Evolutionary conservation across 2,113 vertebrate genomes (phyloP).

Genomic region (Scomber colias): DNA sequence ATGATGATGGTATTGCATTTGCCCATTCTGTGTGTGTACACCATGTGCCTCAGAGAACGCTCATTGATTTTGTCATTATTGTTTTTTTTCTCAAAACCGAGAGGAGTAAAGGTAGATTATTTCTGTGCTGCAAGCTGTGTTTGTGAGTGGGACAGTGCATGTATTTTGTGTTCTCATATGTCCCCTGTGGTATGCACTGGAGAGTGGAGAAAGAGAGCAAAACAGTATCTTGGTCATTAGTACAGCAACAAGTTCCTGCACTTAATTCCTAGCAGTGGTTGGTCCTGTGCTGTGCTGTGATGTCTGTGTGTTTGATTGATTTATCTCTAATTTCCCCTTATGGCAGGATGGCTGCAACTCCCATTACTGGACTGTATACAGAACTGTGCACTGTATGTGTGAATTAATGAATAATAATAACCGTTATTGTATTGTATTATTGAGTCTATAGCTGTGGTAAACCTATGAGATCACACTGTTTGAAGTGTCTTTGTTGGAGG

Average conservation of each 20-base stretch:
- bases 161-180: conserved; percentile 25
- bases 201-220: conserved; percentile 13
- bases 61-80: conserved; percentile 22
- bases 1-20: not conserved
- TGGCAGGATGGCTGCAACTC: not conserved
- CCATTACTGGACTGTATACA: not conserved
- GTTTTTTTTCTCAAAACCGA: conserved; percentile 9
- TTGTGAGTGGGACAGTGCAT: conserved; percentile 18
- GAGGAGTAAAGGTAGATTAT: not conserved
- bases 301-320: not conserved
- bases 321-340: not conserved
- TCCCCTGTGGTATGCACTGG: conserved; percentile 23
- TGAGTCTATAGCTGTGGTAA: not conserved
- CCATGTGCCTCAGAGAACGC: not conserved
- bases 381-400: not conserved
- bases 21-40: not conserved
- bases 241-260: conserved; percentile 6
- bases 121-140: conserved; percentile 21
- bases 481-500: not conserved
- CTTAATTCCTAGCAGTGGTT: conserved; percentile 4
- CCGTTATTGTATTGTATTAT: not conserved
- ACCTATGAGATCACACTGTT: not conserved
- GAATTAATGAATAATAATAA: not conserved
- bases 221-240: conserved; percentile 5
- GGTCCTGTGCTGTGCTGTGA: not conserved